Conservation (phyloP, 1,140 invertebrate species). For the Drosophila micromelanica region DNA sequence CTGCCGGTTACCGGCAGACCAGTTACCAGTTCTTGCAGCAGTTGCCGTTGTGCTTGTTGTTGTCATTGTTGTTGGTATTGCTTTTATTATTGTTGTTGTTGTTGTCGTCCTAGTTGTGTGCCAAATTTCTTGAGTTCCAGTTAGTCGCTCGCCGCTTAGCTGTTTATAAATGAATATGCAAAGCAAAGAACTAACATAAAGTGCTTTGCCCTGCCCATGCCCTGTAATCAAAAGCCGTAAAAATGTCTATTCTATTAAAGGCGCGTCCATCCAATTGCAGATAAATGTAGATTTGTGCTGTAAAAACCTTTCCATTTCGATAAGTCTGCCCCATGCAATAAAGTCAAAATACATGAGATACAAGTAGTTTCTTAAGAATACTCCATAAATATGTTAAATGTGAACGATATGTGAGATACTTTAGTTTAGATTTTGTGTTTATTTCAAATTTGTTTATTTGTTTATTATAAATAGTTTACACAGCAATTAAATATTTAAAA, state of each 20-base stretch:
- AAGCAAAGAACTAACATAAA: constrained; percentile 38
- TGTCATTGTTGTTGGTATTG: constrained; percentile 23
- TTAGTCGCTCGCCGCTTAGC: constrained; percentile 54
- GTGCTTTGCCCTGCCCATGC: constrained; percentile 32
- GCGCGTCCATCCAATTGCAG: background rate
- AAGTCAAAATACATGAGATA: background rate
- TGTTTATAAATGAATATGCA: constrained; percentile 45
- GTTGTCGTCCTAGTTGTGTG: constrained; percentile 77
- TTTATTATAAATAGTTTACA: no score
- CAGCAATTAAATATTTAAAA: no score
- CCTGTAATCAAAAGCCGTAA: constrained; percentile 31
- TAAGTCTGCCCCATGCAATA: background rate
- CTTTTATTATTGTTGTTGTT: constrained; percentile 31
- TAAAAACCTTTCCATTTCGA: constrained; percentile 8
- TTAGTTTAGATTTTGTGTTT: no score
- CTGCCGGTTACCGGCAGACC: constrained; percentile 65
- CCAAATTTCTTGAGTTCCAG: constrained; percentile 76
- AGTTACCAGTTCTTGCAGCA: constrained; percentile 76
- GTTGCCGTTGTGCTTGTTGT: constrained; percentile 41
- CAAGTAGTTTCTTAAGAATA: no score
- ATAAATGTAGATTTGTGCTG: background rate
- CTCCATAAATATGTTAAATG: no score
- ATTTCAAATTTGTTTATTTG: no score
- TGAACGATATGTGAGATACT: no score
- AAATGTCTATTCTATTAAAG: background rate